phyloP scores from a whole-genome alignment of 2,797 vertebrate genomes.

The Danionella dracula region DNA sequence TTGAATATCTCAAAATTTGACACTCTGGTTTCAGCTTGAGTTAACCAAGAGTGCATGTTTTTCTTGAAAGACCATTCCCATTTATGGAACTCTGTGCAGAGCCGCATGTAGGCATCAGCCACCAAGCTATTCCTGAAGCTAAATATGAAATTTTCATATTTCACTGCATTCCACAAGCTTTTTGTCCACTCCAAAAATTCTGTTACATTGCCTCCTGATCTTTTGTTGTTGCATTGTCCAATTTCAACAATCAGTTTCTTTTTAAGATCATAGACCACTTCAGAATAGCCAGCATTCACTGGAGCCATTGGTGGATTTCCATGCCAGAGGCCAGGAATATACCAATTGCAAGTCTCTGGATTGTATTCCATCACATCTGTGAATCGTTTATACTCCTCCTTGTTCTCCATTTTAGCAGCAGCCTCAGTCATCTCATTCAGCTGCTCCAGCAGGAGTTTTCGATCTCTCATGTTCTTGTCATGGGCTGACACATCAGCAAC shows the following conservation, averaged over 20 bases:
- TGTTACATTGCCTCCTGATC: slow-evolving; percentile 47
- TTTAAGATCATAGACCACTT: slow-evolving; percentile 69
- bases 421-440: slow-evolving; percentile 61
- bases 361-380: slow-evolving; percentile 63
- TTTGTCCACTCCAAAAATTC: slow-evolving; percentile 64
- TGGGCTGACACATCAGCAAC: slow-evolving; percentile 62
- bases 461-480: slow-evolving; percentile 61
- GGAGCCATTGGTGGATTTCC: slow-evolving; percentile 77
- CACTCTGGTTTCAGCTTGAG: slow-evolving; percentile 47
- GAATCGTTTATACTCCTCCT: slow-evolving; percentile 49
- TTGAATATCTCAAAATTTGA: slow-evolving; percentile 36
- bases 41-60: slow-evolving; percentile 49
- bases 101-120: slow-evolving; percentile 59
- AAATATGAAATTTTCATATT: slow-evolving; percentile 66
- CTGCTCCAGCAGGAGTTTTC: slow-evolving; percentile 56
- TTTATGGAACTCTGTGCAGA: slow-evolving; percentile 54
- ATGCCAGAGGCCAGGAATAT: slow-evolving; percentile 76
- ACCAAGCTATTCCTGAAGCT: slow-evolving; percentile 68
- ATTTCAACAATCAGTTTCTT: slow-evolving; percentile 62
- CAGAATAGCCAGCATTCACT: slow-evolving; percentile 72
- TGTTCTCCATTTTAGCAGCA: slow-evolving; percentile 63
- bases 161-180: slow-evolving; percentile 67
- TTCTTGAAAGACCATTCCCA: slow-evolving; percentile 64
- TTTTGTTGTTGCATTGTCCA: slow-evolving; percentile 34
- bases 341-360: slow-evolving; percentile 67